Evolutionary conservation across 2,113 vertebrate species (phyloP), one percentile per base, ranked within the genome.

Genomic region (Cardinalis cardinalis): DNA sequence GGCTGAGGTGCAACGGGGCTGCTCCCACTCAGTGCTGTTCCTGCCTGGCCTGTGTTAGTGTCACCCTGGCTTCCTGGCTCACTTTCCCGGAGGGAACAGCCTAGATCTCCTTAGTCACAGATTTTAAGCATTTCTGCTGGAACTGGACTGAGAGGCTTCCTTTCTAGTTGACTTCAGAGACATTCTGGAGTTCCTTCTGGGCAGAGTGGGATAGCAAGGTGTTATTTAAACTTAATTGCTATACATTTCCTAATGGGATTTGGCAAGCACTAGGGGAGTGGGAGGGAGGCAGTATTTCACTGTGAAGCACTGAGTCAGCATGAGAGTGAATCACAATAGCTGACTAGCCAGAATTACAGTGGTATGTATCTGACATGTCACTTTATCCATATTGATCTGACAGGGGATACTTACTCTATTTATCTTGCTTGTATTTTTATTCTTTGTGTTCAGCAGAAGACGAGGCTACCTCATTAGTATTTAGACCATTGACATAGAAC

Each of bases 291-390:
- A 87, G 26, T 78, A 84, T 92, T 93, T 90, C 66, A 31, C 55
- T 81, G 31, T 40, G 77, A 84, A 81, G 55, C 49, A 34, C 73
- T 55, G 84, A 90, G 66, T 96, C 91, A 94, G 87, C 91, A 34
- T 29, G 84, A 66, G 49, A 77, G 59, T 34, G 84, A 84, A 77
- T 84, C 84, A 46, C 38, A 69, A 7, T 9, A 90, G 73, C 87
- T 92, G 84, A 89, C 63, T 82, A 58, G 74, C 59, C 55, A 79
- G 43, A 81, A 84, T 90, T 87, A 48, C 48, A 28, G 25, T 7
- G 43, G 20, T 38, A 29, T 38, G 29, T 18, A 29, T 87, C 89
- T 25, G 58, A 49, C 51, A 49, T 34, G 53, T 53, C 70, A 40
- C 84, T 93, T 88, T 75, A 84, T 89, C 70, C 29, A 24, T 89